Conservation (phyloP, 2,797 vertebrate genomes). For the Potorous gilbertii region DNA sequence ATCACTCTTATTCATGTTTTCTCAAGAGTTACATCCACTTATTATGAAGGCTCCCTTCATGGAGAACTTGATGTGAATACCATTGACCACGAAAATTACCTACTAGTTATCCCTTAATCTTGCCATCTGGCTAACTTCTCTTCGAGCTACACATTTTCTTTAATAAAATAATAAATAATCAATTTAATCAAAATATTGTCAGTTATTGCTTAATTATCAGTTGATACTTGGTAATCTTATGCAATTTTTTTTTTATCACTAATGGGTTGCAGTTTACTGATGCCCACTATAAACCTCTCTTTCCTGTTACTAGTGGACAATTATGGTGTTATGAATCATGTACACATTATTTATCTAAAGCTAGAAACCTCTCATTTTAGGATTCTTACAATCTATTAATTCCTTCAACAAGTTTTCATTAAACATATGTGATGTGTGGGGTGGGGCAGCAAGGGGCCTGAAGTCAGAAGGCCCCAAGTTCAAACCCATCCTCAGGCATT, state of each 20-base stretch:
- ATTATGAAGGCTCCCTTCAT: neutral
- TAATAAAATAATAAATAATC: neutral
- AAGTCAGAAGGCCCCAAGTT: neutral
- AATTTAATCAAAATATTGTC: neutral
- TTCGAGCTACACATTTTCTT: neutral
- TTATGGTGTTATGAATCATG: neutral
- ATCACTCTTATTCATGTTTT: neutral
- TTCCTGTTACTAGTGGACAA: neutral
- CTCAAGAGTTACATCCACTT: neutral
- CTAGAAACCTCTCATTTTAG: neutral
- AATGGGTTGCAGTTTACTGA: neutral
- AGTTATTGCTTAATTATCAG: neutral
- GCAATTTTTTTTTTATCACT: neutral
- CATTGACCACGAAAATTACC: neutral
- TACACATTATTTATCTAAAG: neutral
- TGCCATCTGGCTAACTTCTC: neutral
- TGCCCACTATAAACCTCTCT: neutral
- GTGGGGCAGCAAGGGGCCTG: neutral
- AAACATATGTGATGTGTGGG: neutral
- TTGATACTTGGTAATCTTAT: neutral
- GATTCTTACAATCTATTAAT: neutral
- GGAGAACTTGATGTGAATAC: neutral
- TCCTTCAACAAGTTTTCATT: neutral
- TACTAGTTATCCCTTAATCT: neutral
- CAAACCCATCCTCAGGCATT: neutral